phyloP scores from a whole-genome alignment of 2,797 vertebrate genomes.

The Platalea minor region DNA sequence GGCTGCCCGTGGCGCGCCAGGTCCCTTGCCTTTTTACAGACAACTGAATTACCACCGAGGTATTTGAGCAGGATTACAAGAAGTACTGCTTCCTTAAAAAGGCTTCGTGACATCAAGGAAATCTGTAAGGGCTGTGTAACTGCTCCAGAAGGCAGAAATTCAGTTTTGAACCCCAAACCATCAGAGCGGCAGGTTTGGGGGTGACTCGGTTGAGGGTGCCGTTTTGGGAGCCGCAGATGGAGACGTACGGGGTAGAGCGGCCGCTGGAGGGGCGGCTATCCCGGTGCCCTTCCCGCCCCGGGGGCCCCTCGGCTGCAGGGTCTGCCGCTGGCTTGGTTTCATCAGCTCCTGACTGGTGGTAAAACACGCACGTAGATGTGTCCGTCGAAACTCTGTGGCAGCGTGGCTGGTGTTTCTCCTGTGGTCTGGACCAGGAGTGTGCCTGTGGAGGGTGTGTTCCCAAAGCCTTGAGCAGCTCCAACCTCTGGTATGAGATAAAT shows the following conservation, averaged over 20 bases:
- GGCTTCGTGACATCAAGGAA: neutral
- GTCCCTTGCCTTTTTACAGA: neutral
- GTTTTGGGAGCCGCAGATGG: neutral
- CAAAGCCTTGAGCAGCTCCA: neutral
- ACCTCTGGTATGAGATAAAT: neutral
- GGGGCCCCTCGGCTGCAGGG: neutral
- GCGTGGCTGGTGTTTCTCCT: neutral
- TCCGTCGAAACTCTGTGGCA: rapidly evolving
- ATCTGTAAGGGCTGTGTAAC: neutral
- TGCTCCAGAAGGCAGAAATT: neutral
- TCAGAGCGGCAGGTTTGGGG: neutral
- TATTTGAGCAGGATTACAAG: neutral
- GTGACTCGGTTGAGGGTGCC: rapidly evolving
- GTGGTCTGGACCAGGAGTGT: neutral
- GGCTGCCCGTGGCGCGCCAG: rapidly evolving
- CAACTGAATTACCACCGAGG: rapidly evolving
- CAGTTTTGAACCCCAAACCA: too few species aligned
- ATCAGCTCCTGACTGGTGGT: neutral
- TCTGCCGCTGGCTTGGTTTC: neutral
- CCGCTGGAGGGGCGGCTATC: neutral
- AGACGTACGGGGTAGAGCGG: neutral
- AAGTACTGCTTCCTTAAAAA: neutral
- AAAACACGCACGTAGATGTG: rapidly evolving
- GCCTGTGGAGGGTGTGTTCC: rapidly evolving
- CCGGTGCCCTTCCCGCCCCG: neutral